A percentile compares a stretch with the other conserved stretches of the same genome.
These are phyloP conservation scores for Scaptomyza hsui DNA, from an alignment of 1,140 invertebrate species.

Conservation along the genomic window DNA sequence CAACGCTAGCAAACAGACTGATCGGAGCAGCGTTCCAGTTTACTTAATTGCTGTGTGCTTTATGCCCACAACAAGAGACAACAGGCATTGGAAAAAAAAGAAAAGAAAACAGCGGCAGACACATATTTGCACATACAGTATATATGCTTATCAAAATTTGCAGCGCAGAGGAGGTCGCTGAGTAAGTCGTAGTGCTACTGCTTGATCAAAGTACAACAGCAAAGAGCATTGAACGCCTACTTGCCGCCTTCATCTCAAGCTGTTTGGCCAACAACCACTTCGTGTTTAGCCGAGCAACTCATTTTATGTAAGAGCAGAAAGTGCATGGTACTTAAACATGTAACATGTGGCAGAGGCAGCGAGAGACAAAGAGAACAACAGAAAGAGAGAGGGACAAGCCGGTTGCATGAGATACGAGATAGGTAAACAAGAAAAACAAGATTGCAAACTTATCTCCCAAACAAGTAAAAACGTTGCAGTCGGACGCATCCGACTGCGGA, in stretches of 20 bases:
- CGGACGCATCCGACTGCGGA: too few species aligned
- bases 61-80: background rate
- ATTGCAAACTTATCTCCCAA: background rate
- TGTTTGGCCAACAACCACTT: background rate
- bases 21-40: conserved; percentile 1
- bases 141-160: conserved; percentile 20
- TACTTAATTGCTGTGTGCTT: conserved; percentile 11
- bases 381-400: conserved; percentile 3
- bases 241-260: background rate
- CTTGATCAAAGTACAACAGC: conserved; percentile 25
- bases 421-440: background rate
- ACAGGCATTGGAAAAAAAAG: background rate
- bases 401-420: conserved; percentile 8
- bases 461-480: too few species aligned
- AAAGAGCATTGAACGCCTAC: background rate
- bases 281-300: background rate
- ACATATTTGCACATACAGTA: background rate
- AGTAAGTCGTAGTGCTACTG: conserved; percentile 9
- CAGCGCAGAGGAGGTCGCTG: conserved; percentile 24
- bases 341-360: background rate
- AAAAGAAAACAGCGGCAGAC: background rate
- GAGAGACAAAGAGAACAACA: too few species aligned
- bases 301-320: background rate
- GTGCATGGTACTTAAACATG: background rate
- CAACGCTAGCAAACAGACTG: conserved; percentile 22